These are phyloP conservation scores for Monodelphis domestica DNA, from an alignment of 2,797 vertebrate genomes.

Conservation along the genomic window DNA sequence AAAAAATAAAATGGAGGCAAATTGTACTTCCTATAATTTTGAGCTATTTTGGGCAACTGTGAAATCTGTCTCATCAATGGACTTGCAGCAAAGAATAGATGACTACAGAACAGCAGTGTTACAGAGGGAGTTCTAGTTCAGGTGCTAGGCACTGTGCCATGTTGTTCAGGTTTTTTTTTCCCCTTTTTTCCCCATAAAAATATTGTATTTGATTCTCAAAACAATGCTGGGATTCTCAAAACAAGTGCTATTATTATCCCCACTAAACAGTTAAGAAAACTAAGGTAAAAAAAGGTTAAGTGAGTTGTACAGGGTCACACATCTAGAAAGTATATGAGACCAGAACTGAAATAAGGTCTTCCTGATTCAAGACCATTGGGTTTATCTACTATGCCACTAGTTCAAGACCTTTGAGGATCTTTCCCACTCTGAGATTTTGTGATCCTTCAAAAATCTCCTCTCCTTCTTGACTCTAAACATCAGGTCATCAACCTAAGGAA, in stretches of 20 bases:
- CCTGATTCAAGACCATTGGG: not conserved
- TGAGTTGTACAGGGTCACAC: not conserved
- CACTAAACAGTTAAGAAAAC: not conserved
- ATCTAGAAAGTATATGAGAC: not conserved
- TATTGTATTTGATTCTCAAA: not conserved
- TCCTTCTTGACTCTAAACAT: not conserved
- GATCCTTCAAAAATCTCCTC: not conserved
- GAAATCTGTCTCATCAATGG: not conserved
- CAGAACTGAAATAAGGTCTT: not conserved
- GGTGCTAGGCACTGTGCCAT: no score
- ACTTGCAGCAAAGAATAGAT: not conserved
- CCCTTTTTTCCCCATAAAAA: not conserved
- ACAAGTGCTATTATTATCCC: not conserved
- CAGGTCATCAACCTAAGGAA: not conserved
- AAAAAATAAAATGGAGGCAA: not conserved
- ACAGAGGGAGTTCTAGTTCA: not conserved
- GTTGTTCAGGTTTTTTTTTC: no score
- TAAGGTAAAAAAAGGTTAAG: not conserved
- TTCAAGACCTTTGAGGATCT: not conserved
- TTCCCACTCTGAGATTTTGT: not conserved
- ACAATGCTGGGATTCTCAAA: not conserved
- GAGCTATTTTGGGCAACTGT: not conserved
- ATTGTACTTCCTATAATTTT: not conserved
- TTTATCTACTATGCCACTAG: not conserved
- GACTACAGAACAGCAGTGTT: not conserved